phyloP scores from a whole-genome alignment of 2,888 invertebrate genomes.

The Augochlorella aurata region DNA sequence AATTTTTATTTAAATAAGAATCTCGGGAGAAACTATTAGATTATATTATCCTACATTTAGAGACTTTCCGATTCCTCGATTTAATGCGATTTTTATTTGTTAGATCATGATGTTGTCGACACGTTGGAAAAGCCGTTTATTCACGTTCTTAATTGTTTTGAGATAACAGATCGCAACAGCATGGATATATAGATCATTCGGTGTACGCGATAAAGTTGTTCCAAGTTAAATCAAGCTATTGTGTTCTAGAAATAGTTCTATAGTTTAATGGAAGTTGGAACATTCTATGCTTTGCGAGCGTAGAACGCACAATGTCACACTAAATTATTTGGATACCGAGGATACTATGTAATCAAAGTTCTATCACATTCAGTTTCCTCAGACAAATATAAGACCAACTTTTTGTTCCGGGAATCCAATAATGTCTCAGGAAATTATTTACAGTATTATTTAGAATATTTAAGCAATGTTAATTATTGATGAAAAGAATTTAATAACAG shows the following conservation, averaged over 20 bases:
- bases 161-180: background rate
- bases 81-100: background rate
- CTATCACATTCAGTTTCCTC: background rate
- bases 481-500: background rate
- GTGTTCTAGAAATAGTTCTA: background rate
- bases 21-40: background rate
- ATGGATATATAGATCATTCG: background rate
- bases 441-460: no score
- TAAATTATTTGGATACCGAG: background rate
- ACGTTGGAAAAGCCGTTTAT: background rate
- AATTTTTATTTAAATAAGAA: background rate
- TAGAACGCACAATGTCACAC: background rate
- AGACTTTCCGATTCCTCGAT: background rate
- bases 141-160: background rate
- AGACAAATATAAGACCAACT: background rate
- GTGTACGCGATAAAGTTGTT: background rate
- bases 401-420: no score
- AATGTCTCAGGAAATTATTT: no score
- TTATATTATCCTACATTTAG: no score
- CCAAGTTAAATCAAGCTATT: slow-evolving; percentile 4
- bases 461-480: no score
- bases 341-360: background rate
- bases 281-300: background rate
- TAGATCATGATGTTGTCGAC: background rate
- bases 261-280: background rate